phyloP scores from a whole-genome alignment of 2,888 invertebrate species.

The Dilophus febrilis region DNA sequence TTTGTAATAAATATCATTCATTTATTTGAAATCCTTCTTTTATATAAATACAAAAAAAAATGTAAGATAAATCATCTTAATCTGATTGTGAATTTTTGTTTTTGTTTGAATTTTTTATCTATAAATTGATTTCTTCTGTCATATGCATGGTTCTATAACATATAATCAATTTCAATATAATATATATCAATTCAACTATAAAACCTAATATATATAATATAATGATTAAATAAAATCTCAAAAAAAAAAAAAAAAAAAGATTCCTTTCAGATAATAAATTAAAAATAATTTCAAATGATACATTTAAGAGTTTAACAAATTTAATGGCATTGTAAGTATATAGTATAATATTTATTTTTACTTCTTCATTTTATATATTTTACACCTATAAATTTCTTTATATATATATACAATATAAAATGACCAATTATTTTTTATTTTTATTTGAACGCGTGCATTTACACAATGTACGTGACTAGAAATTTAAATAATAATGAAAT shows the following conservation, averaged over 20 bases:
- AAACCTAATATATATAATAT: too few species aligned
- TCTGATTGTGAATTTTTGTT: background rate
- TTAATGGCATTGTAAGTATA: background rate
- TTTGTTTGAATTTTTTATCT: background rate
- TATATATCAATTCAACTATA: too few species aligned
- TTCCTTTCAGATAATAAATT: conserved; percentile 35
- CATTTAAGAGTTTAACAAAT: background rate
- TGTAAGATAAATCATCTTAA: too few species aligned
- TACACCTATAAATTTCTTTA: background rate
- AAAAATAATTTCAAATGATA: conserved; percentile 27
- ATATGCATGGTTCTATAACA: background rate
- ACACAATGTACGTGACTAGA: too few species aligned
- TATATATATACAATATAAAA: conserved; percentile 4
- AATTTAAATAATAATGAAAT: conserved; percentile 33
- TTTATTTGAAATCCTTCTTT: too few species aligned
- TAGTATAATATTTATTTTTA: background rate
- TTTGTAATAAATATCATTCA: too few species aligned
- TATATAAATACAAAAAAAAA: too few species aligned
- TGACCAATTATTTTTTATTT: too few species aligned
- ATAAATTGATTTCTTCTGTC: background rate
- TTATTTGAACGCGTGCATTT: too few species aligned
- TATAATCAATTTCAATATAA: too few species aligned
- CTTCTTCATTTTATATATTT: too few species aligned
- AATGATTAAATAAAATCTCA: background rate
- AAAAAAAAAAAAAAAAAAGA: conserved; percentile 28